phyloP scores from a whole-genome alignment of 2,888 invertebrate genomes.

The Zaprionus bogoriensis region DNA sequence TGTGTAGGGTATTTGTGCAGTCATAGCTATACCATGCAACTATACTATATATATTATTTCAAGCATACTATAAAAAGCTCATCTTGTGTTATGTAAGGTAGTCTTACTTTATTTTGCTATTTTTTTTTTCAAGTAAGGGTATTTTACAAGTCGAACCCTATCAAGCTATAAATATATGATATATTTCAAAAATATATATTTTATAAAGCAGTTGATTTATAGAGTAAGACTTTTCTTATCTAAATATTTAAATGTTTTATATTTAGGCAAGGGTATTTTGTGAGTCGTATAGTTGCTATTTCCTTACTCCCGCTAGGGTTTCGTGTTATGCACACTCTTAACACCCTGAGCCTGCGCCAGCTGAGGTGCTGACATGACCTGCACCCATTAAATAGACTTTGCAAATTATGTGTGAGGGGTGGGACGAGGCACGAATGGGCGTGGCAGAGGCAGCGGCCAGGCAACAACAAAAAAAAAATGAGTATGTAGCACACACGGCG shows the following conservation, averaged over 20 bases:
- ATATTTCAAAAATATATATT: too few relatives aligned
- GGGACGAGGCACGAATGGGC: not conserved
- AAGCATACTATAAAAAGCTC: too few relatives aligned
- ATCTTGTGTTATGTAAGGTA: too few relatives aligned
- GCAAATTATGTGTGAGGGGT: constrained; percentile 29
- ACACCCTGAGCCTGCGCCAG: constrained; percentile 33
- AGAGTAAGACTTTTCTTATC: too few relatives aligned
- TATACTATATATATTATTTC: too few relatives aligned
- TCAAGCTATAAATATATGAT: too few relatives aligned
- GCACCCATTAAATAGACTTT: constrained; percentile 59
- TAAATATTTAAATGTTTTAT: not conserved
- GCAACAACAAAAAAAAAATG: not conserved
- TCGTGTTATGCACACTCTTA: constrained; percentile 33
- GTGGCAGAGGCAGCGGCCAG: not conserved
- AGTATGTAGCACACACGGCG: constrained; percentile 41
- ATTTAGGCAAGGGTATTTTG: constrained; percentile 13
- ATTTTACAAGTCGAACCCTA: too few relatives aligned
- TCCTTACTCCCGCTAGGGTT: constrained; percentile 4
- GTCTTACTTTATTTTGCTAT: too few relatives aligned
- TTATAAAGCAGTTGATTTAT: too few relatives aligned
- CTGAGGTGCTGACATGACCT: constrained; percentile 58
- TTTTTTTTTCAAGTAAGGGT: too few relatives aligned
- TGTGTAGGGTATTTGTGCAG: too few relatives aligned
- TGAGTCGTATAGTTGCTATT: not conserved
- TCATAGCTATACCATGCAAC: too few relatives aligned